Evolutionary conservation across 2,888 invertebrate genomes (phyloP).

Genomic region (Leucozona laternaria): DNA sequence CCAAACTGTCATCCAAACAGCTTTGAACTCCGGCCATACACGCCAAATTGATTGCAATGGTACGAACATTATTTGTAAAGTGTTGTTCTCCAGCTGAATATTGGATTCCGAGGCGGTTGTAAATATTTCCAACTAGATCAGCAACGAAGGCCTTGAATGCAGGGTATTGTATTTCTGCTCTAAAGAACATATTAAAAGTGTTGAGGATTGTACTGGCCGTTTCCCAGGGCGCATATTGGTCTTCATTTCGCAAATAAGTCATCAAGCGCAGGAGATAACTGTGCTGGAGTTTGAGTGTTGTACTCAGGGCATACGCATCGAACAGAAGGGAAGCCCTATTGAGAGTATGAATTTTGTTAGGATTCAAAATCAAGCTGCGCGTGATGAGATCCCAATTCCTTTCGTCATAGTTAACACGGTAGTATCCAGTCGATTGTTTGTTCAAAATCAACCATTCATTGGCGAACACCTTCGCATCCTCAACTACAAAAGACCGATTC

Average conservation of each 20-base stretch:
- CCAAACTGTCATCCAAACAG: slow-evolving; percentile 79
- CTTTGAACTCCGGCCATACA: slow-evolving; percentile 79
- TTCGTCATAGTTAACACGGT: slow-evolving; percentile 89
- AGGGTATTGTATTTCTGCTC: slow-evolving; percentile 77
- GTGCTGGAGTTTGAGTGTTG: slow-evolving; percentile 78
- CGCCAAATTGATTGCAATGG: slow-evolving; percentile 80
- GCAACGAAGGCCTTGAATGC: slow-evolving; percentile 78
- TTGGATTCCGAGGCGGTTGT: slow-evolving; percentile 80
- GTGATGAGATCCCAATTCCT: slow-evolving; percentile 88
- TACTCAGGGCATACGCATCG: slow-evolving; percentile 86
- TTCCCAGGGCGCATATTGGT: slow-evolving; percentile 82
- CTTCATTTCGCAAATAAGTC: slow-evolving; percentile 80
- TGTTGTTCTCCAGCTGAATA: slow-evolving; percentile 80
- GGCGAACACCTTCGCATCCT: slow-evolving; percentile 44
- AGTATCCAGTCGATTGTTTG: slow-evolving; percentile 83
- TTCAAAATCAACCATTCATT: slow-evolving; percentile 82
- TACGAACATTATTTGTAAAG: slow-evolving; percentile 79
- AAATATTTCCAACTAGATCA: slow-evolving; percentile 78
- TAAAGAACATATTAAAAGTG: slow-evolving; percentile 79
- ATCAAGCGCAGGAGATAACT: slow-evolving; percentile 78
- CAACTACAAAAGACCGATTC: slow-evolving; percentile 35
- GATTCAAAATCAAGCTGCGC: slow-evolving; percentile 86
- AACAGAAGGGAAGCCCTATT: slow-evolving; percentile 94
- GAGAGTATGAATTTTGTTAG: slow-evolving; percentile 88
- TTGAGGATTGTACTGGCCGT: slow-evolving; percentile 78